A percentile compares a stretch with the other conserved stretches of the same genome.
These are phyloP conservation scores for Diabrotica virgifera DNA, from an alignment of 1,140 invertebrate genomes.

Conservation along the genomic window DNA sequence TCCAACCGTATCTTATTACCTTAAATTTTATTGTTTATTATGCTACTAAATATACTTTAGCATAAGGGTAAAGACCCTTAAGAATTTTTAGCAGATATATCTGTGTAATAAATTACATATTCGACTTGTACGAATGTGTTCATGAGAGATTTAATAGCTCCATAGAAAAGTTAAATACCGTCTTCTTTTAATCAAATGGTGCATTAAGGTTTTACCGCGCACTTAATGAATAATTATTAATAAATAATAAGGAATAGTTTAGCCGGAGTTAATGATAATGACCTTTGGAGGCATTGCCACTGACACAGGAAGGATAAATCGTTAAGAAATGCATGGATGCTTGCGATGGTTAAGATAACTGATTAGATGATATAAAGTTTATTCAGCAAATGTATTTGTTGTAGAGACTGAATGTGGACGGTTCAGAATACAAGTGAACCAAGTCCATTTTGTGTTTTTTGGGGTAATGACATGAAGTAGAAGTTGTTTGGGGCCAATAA, in stretches of 20 bases:
- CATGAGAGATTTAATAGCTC: background rate
- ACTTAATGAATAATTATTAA: slow-evolving; percentile 18
- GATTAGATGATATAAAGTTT: background rate
- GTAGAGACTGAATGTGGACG: no score
- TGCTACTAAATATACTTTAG: no score
- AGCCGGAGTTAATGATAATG: slow-evolving; percentile 21
- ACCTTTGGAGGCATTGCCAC: slow-evolving; percentile 9
- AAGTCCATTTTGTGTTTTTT: no score
- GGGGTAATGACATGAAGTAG: no score
- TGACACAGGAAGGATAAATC: slow-evolving; percentile 10
- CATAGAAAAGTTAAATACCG: background rate
- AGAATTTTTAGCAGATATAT: no score
- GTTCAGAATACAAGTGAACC: no score
- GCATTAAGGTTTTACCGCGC: slow-evolving; percentile 6
- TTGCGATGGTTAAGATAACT: background rate
- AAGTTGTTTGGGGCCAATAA: no score
- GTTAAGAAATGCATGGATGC: slow-evolving; percentile 5
- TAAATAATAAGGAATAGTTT: slow-evolving; percentile 7
- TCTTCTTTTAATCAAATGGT: slow-evolving; percentile 5
- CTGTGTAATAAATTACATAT: no score
- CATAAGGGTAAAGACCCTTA: no score
- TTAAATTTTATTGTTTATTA: no score
- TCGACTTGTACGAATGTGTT: background rate
- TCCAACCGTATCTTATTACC: no score
- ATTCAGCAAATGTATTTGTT: no score